phyloP scores from a whole-genome alignment of 2,113 vertebrate genomes.

The Microtus oregoni region DNA sequence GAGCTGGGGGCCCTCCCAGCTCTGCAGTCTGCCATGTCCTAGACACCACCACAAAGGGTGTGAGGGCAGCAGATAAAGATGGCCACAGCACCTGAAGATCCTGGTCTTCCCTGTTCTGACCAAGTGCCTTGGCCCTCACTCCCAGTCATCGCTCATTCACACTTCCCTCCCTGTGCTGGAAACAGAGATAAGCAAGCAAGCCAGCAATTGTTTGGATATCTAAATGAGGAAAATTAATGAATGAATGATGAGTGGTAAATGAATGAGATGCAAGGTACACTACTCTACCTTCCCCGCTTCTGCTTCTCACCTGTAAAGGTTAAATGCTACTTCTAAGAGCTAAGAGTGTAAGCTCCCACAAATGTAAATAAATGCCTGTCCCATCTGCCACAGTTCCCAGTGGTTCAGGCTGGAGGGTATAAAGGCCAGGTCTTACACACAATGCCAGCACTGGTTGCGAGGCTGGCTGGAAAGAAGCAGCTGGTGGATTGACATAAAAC shows the following conservation, averaged over 20 bases:
- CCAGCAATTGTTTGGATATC: not conserved
- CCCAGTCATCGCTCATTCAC: not conserved
- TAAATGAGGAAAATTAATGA: not conserved
- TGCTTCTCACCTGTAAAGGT: not conserved
- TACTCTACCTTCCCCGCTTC: not conserved
- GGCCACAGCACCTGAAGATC: fast-evolving
- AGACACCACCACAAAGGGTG: not conserved
- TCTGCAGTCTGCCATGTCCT: not conserved
- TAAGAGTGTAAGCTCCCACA: not conserved
- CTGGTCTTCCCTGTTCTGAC: not conserved
- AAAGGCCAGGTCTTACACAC: not conserved
- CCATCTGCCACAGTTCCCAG: not conserved
- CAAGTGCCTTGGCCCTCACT: not conserved
- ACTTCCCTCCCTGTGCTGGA: not conserved
- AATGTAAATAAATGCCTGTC: fast-evolving
- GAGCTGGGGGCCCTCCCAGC: too few species aligned
- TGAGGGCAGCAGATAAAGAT: fast-evolving
- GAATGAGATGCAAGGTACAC: fast-evolving
- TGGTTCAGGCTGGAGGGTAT: not conserved
- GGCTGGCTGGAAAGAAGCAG: not conserved
- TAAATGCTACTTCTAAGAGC: not conserved
- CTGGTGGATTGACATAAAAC: not conserved
- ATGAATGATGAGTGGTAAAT: not conserved
- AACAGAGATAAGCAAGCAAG: not conserved
- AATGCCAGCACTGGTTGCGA: not conserved